Percentiles rank a stretch among this genome's conserved stretches.
Conservation (phyloP, 2,113 vertebrate species). For the Malurus melanocephalus region DNA sequence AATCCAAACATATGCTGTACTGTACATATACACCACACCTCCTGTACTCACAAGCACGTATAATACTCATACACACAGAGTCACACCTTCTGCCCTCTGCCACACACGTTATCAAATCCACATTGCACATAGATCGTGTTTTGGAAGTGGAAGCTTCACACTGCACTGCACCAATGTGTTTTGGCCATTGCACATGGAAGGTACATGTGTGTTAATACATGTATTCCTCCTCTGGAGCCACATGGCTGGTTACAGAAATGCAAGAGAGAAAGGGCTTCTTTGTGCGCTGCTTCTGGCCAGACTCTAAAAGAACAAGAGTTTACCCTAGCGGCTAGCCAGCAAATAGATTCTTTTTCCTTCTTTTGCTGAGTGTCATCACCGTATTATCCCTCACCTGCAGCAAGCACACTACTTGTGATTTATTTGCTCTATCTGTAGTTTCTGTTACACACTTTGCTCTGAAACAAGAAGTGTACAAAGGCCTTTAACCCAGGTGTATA, state of each 20-base stretch:
- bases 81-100: not conserved
- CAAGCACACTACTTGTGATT: not conserved
- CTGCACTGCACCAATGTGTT: not conserved
- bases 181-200: not conserved
- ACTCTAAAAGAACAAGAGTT: not conserved
- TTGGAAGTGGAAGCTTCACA: not conserved
- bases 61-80: conserved; percentile 28
- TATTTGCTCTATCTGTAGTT: not conserved
- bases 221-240: not conserved
- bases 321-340: not conserved
- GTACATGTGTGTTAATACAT: not conserved
- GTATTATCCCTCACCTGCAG: not conserved
- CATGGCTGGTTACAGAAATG: not conserved
- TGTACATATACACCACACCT: conserved; percentile 57
- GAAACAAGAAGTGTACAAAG: not conserved
- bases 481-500: too few relatives aligned
- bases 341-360: not conserved
- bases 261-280: not conserved
- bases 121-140: not conserved
- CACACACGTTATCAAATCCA: not conserved
- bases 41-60: conserved; percentile 51
- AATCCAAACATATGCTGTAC: conserved; percentile 85
- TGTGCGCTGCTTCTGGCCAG: not conserved
- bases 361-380: not conserved
- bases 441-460: not conserved